Evolutionary conservation across 2,113 vertebrate species (phyloP).

Genomic region (Athene cunicularia): DNA sequence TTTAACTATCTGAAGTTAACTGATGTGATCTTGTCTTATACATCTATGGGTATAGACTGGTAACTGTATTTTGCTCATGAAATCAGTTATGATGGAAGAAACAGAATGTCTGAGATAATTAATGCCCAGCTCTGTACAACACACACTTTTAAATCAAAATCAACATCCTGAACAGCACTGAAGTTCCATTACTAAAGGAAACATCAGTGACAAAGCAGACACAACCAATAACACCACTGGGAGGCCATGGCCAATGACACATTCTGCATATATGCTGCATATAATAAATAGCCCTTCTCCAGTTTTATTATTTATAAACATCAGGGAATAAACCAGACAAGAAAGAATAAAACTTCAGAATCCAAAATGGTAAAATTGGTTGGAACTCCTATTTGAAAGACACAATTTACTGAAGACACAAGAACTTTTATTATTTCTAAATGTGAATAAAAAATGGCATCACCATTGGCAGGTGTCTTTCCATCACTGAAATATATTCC

Average conservation of each 20-base stretch:
- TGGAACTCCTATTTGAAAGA: not conserved
- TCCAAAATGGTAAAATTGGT: not conserved
- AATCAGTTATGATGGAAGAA: not conserved
- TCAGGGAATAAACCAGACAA: not conserved
- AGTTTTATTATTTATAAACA: not conserved
- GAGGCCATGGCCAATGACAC: fast-evolving
- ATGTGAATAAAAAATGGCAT: too few species aligned
- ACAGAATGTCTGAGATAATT: not conserved
- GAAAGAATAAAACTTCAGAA: not conserved
- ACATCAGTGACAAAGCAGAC: not conserved
- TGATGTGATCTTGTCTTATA: not conserved
- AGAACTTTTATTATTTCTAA: too few species aligned
- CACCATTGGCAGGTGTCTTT: too few species aligned
- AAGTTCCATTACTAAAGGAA: not conserved
- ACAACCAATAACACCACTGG: not conserved
- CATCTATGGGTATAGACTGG: not conserved
- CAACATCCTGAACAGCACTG: not conserved
- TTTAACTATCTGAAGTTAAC: not conserved
- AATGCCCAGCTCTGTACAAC: not conserved
- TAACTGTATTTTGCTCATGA: not conserved
- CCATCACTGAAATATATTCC: not conserved
- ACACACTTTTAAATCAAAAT: not conserved
- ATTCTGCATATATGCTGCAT: not conserved
- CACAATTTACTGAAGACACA: too few species aligned
- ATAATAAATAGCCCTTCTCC: not conserved